A percentile compares a stretch with the other conserved stretches of the same genome.
Evolutionary conservation across 2,888 invertebrate species (phyloP).

Genomic region (Drosophila kanekoi): DNA sequence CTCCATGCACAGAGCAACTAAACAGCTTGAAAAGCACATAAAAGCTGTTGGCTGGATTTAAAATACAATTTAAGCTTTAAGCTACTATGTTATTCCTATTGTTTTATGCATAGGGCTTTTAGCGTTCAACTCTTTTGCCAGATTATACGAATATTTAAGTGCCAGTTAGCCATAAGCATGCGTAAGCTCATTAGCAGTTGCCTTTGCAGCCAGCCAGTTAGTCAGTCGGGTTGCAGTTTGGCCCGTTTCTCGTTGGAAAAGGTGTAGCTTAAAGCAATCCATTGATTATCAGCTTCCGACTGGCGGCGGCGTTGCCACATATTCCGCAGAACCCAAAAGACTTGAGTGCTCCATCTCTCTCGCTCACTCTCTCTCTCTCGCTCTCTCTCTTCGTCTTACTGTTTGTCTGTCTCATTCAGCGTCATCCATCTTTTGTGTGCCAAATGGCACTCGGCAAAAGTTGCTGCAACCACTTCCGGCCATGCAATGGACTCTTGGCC

Average conservation of each 20-base stretch:
- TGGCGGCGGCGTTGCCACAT: slow-evolving; percentile 32
- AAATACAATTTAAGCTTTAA: slow-evolving; percentile 8
- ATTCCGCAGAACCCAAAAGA: slow-evolving; percentile 8
- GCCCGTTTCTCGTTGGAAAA: slow-evolving; percentile 7
- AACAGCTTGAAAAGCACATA: slow-evolving; percentile 18
- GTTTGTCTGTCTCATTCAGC: slow-evolving; percentile 33
- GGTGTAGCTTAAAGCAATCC: slow-evolving; percentile 38
- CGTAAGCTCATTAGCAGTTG: slow-evolving; percentile 36
- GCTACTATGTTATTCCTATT: background rate
- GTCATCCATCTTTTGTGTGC: slow-evolving; percentile 59
- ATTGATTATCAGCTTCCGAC: slow-evolving; percentile 46
- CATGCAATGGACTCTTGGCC: slow-evolving; percentile 60
- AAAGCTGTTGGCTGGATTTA: background rate
- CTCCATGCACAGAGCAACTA: background rate
- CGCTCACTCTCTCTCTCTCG: background rate
- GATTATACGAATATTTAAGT: slow-evolving; percentile 21
- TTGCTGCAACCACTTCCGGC: slow-evolving; percentile 69
- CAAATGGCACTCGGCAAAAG: slow-evolving; percentile 72
- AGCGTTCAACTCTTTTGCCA: slow-evolving; percentile 1
- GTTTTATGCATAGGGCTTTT: slow-evolving; percentile 2
- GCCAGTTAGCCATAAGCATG: slow-evolving; percentile 29
- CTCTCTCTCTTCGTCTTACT: background rate
- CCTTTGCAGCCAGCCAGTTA: background rate
- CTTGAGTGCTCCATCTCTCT: slow-evolving; percentile 15
- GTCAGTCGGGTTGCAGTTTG: background rate